Evolutionary conservation across 2,888 invertebrate genomes (phyloP).

Genomic region (Drosophila imparisetae): DNA sequence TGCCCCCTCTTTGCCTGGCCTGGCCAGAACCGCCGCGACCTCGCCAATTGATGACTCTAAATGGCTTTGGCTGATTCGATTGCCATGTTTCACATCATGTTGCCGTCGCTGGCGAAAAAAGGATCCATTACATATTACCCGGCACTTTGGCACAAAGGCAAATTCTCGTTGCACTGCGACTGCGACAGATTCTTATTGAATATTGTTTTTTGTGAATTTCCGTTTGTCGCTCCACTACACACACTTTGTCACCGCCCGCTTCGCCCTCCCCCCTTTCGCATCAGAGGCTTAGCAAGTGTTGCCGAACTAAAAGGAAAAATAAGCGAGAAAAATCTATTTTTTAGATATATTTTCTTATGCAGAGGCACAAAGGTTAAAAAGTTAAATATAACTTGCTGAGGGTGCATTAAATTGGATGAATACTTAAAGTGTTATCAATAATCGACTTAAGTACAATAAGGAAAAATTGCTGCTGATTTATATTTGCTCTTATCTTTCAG

Average conservation of each 20-base stretch:
- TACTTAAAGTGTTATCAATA: neutral
- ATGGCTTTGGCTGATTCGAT: constrained; percentile 78
- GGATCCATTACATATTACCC: constrained; percentile 76
- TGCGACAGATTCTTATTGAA: constrained; percentile 63
- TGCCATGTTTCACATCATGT: constrained; percentile 78
- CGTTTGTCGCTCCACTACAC: constrained; percentile 9
- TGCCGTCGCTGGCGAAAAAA: constrained; percentile 72
- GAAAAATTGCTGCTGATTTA: neutral
- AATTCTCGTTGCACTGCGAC: constrained; percentile 48
- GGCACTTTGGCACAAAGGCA: constrained; percentile 59
- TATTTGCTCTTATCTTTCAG: neutral
- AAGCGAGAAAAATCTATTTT: constrained; percentile 6
- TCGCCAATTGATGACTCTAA: constrained; percentile 77
- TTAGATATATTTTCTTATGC: neutral
- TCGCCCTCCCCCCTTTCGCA: neutral
- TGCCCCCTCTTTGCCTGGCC: neutral
- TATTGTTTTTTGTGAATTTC: constrained; percentile 30
- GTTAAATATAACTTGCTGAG: neutral
- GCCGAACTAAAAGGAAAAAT: constrained; percentile 8
- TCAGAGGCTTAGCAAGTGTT: constrained; percentile 6
- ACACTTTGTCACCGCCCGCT: constrained; percentile 1
- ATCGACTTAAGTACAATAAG: neutral
- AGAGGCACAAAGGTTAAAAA: neutral
- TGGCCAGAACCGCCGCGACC: constrained; percentile 42
- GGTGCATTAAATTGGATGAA: neutral